Conservation (phyloP, 2,888 invertebrate species). For the Laothoe populi region DNA sequence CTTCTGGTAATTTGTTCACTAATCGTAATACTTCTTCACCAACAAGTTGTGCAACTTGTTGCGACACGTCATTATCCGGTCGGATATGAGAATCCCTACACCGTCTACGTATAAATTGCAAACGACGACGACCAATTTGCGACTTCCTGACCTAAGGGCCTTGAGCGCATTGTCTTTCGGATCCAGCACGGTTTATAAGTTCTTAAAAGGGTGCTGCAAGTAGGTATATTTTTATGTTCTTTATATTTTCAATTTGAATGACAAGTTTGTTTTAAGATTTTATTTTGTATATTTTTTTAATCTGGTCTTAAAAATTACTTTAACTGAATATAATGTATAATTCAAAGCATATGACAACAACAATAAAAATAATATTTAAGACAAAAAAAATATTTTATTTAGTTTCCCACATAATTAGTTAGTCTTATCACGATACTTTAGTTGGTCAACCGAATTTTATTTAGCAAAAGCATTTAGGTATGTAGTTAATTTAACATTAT, state of each 20-base stretch:
- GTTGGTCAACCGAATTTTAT: not conserved
- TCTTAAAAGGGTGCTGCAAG: not conserved
- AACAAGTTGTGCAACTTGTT: not conserved
- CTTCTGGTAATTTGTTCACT: not conserved
- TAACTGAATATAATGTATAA: no score
- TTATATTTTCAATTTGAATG: not conserved
- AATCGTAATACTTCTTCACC: not conserved
- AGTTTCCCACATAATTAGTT: not conserved
- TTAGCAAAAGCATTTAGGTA: no score
- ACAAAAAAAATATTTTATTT: no score
- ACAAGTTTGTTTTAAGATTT: no score
- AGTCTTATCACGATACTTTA: not conserved
- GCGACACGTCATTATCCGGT: not conserved
- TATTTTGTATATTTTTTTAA: no score
- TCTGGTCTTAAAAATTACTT: no score
- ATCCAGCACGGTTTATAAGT: no score
- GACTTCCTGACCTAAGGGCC: constrained; percentile 44
- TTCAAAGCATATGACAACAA: no score
- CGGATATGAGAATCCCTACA: constrained; percentile 29
- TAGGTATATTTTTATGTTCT: no score
- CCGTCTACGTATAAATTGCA: not conserved
- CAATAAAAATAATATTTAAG: no score
- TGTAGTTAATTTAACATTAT: no score
- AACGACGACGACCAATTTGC: constrained; percentile 39
- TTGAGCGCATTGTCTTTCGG: constrained; percentile 38